Conservation (phyloP, 2,113 vertebrate species). For the Chinchilla lanigera region DNA sequence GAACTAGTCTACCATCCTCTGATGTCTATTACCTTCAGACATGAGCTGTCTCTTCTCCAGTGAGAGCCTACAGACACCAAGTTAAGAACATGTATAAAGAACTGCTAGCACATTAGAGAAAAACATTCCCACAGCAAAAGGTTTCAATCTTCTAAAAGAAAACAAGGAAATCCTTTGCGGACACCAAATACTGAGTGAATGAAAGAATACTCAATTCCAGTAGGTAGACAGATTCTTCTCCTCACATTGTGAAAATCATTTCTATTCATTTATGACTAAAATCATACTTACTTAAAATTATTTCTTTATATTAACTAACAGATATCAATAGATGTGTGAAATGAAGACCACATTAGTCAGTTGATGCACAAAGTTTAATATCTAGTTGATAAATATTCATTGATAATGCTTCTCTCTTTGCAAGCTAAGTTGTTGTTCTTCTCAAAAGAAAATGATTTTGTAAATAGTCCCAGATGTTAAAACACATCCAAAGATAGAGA, state of each 20-base stretch:
- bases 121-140: background rate
- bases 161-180: background rate
- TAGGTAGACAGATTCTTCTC: background rate
- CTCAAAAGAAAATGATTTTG: constrained; percentile 4
- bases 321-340: background rate
- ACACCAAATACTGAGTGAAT: background rate
- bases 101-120: background rate
- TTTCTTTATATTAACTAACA: background rate
- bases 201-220: background rate
- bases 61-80: background rate
- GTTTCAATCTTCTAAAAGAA: background rate
- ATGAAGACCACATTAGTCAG: background rate
- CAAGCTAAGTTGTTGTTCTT: background rate
- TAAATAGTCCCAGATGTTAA: background rate
- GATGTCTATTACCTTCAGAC: background rate
- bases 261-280: background rate
- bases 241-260: background rate
- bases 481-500: background rate
- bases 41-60: background rate
- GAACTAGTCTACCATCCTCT: background rate
- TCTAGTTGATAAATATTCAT: background rate
- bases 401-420: background rate
- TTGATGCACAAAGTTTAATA: background rate
- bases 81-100: background rate
- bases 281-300: background rate